Evolutionary conservation across 2,113 vertebrate genomes (phyloP), one percentile per base, ranked within the genome.

Genomic region (Thoracochromis brauschi): DNA sequence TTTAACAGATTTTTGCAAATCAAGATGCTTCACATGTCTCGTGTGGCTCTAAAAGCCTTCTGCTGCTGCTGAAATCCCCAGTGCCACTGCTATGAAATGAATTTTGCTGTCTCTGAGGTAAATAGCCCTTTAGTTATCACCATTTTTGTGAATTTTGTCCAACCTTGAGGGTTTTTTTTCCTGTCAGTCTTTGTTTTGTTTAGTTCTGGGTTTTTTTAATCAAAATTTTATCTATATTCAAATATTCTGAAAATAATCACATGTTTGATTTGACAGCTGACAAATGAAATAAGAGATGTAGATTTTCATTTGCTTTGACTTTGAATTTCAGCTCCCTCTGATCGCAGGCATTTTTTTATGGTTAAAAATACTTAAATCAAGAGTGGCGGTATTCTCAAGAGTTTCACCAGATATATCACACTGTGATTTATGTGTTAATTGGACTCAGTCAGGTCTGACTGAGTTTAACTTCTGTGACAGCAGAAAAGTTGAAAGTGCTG

Each of bases 341-440:
- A 89, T 38, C 31, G 54, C 73, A 81, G 9, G n/a, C 7, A 75
- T 49, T 73, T 68, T 68, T 84, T 87, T 31, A 58, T 82, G 24
- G 38, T 90, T 85, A 65, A 82, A 91, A 92, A 87, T 89, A 24
- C 53, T 81, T 87, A 40, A 91, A 86, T 79, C 55, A 21, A 65
- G 19, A 38, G 51, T 80, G 11, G 26, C 8, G 9, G 49, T 86
- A 55, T 40, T 81, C 82, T 80, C n/a, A 17, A 81, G 85, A 9
- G 73, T 83, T 49, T 40, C 45, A 26, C 19, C 73, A 63, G 73
- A 71, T 82, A 12, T 63, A 68, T 84, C 35, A 55, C 11, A 45
- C 16, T 42, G 29, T 81, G 91, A 84, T 82, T 68, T 78, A 51
- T 85, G 60, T 88, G 83, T 88, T 93, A 93, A 92, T 87, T 92